Conservation (phyloP, 2,113 vertebrate species). For the Sceloporus tristichus region DNA sequence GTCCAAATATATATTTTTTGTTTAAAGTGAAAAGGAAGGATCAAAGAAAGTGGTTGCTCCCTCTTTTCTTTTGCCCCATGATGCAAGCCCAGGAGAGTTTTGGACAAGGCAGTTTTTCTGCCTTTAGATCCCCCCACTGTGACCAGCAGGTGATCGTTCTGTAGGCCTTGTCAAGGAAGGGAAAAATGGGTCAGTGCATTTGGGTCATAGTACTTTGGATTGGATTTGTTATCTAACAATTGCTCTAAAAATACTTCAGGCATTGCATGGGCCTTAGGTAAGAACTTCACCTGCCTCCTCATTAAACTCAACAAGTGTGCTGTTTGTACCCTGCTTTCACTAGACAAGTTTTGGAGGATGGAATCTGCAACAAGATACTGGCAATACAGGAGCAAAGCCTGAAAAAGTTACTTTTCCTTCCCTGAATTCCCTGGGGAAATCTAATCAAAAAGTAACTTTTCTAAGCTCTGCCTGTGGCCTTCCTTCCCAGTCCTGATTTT, state of each 20-base stretch:
- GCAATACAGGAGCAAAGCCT: too few species aligned
- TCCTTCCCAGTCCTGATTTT: not conserved
- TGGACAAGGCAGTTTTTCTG: not conserved
- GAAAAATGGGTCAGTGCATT: not conserved
- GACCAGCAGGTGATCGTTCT: not conserved
- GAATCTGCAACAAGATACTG: not conserved
- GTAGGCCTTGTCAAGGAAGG: not conserved
- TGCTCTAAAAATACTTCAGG: not conserved
- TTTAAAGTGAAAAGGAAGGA: not conserved
- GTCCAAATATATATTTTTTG: too few species aligned
- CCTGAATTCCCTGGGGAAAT: too few species aligned
- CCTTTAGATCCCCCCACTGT: not conserved
- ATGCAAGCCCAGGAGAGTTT: not conserved
- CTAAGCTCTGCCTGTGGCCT: not conserved
- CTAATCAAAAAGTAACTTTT: too few species aligned
- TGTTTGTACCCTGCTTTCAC: not conserved
- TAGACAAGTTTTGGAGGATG: not conserved
- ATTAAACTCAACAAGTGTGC: not conserved
- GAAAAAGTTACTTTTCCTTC: too few species aligned
- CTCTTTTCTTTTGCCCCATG: not conserved
- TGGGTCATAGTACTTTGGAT: not conserved
- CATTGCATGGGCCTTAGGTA: not conserved
- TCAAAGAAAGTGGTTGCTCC: not conserved
- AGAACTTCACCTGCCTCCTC: not conserved
- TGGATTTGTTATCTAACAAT: slow-evolving; percentile 10